These are phyloP conservation scores for Eptesicus fuscus DNA, from an alignment of 2,113 vertebrate genomes.

Conservation along the genomic window DNA sequence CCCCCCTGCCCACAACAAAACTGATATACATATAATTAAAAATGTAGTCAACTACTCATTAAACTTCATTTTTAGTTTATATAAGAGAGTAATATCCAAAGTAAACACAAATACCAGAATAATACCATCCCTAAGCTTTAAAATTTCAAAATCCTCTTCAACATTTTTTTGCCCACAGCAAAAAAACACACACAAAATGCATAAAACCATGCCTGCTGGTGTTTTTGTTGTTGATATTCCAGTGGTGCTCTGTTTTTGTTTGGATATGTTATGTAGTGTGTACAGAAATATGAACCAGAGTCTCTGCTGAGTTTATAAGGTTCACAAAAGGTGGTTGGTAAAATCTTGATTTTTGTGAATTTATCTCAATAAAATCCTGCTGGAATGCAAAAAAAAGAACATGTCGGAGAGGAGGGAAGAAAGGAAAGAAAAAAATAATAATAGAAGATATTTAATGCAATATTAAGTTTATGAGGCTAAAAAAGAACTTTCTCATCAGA, in stretches of 20 bases:
- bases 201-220: neutral
- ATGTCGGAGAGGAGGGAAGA: too few relatives aligned
- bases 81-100: neutral
- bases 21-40: neutral
- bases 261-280: conserved; percentile 68
- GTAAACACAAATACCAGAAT: neutral
- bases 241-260: conserved; percentile 71
- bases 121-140: neutral
- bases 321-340: conserved; percentile 73
- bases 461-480: conserved; percentile 27
- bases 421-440: neutral
- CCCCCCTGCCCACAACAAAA: too few relatives aligned
- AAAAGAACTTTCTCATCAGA: neutral
- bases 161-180: neutral
- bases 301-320: conserved; percentile 41
- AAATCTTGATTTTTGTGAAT: conserved; percentile 81
- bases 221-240: neutral
- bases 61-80: neutral
- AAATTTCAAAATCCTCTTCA: neutral
- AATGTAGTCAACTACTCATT: neutral
- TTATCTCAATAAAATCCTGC: conserved; percentile 85
- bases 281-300: conserved; percentile 52
- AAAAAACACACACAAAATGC: neutral
- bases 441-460: conserved; percentile 23
- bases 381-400: conserved; percentile 70